A percentile compares a stretch with the other conserved stretches of the same genome.
Conservation (phyloP, 2,888 invertebrate species). For the Pyralis farinalis region DNA sequence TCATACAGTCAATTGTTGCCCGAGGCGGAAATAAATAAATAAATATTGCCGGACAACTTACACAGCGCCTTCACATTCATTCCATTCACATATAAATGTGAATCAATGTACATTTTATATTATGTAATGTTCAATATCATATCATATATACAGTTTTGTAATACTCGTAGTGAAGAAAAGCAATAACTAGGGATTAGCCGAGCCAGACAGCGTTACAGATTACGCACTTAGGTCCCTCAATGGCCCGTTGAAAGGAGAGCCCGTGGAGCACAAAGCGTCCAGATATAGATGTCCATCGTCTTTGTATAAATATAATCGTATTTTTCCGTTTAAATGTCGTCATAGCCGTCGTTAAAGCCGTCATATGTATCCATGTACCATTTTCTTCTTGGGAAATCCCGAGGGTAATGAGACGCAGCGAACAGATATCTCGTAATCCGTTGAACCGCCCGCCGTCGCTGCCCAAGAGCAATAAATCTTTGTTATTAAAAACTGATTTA, state of each 20-base stretch:
- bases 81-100: too few relatives aligned
- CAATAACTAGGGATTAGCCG: background rate
- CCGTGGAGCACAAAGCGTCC: background rate
- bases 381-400: constrained; percentile 27
- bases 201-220: constrained; percentile 18
- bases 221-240: background rate
- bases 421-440: constrained; percentile 31
- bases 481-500: constrained; percentile 38
- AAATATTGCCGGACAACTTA: too few relatives aligned
- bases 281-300: background rate
- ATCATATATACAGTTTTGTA: too few relatives aligned
- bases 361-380: constrained; percentile 23
- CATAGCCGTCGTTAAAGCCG: too few relatives aligned
- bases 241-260: background rate
- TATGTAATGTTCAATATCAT: too few relatives aligned
- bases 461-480: constrained; percentile 34
- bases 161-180: too few relatives aligned
- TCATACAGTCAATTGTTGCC: too few relatives aligned
- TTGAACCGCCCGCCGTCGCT: constrained; percentile 18
- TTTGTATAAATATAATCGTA: constrained; percentile 2
- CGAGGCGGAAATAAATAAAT: too few relatives aligned
- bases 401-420: constrained; percentile 22
- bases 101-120: too few relatives aligned
- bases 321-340: constrained; percentile 14
- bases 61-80: too few relatives aligned